Percentiles rank a stretch among this genome's conserved stretches.
phyloP scores from a whole-genome alignment of 1,140 invertebrate genomes.

The Brachionus rubens region DNA sequence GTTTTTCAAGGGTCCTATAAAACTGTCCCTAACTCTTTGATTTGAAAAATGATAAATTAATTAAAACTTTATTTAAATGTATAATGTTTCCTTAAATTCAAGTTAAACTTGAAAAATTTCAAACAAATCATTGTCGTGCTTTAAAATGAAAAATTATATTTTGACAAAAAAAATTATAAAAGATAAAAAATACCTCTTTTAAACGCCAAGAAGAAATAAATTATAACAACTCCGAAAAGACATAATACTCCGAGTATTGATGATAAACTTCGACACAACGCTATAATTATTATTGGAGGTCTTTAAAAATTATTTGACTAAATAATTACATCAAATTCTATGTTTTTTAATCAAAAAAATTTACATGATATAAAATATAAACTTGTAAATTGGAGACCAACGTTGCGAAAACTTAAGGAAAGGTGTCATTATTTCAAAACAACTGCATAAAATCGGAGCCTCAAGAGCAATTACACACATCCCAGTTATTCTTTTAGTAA shows the following conservation, averaged over 20 bases:
- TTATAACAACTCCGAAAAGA: not conserved
- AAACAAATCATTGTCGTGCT: too few relatives aligned
- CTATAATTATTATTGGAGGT: not conserved
- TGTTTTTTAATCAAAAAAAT: too few relatives aligned
- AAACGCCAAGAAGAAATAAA: not conserved
- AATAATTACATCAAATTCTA: too few relatives aligned
- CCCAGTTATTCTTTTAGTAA: conserved; percentile 3
- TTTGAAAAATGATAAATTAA: too few relatives aligned
- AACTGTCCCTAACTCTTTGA: too few relatives aligned
- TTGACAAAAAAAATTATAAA: not conserved
- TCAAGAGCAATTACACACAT: conserved; percentile 4
- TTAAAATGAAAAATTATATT: too few relatives aligned
- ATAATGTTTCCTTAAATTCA: too few relatives aligned
- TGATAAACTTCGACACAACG: not conserved
- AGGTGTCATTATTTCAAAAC: conserved; percentile 21
- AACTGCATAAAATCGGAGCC: not conserved
- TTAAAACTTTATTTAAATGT: too few relatives aligned
- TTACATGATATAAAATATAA: conserved; percentile 39
- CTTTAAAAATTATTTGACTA: not conserved
- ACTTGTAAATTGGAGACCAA: not conserved
- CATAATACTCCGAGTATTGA: not conserved
- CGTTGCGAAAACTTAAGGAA: not conserved
- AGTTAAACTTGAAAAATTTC: too few relatives aligned
- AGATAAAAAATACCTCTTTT: not conserved
- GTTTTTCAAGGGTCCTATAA: too few relatives aligned